Base-by-base conservation (phyloP, 1,140 invertebrate genomes). In the Lanistes nyassanus region DNA sequence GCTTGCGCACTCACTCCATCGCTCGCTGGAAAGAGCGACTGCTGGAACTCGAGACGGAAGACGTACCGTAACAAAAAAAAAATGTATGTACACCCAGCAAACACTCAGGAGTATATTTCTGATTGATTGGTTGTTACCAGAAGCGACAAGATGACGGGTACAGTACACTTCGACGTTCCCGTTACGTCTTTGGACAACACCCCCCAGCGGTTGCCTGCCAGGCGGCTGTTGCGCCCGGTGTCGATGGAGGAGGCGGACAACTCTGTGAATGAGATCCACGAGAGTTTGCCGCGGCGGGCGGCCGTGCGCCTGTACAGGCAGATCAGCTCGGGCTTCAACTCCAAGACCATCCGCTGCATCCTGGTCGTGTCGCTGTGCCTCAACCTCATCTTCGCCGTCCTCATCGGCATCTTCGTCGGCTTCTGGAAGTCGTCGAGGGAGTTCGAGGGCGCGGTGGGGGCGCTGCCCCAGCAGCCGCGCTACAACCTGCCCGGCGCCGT, bases 181-280 rank as follows among this genome's bases (percentile, higher is more conserved):
- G 69, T 39, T 34, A 42, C 31, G 16, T 9, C 42, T 16, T 55
- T 23, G 55, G 26, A 23, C 53, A 51, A 36, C 70, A 13, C 3
- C 31, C 16, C 21, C 9, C 19, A 21, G 23, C 39, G 19, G 37
- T 47, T n/a, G 19, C 23, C 53, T 0, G 31, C 55, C 0, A 31
- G 51, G 31, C 13, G 13, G 6, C 70, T 72, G 37, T 34, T 39
- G 26, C 55, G 70, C 0, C 36, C 55, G 3, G 70, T 62, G 21
- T 62, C 70, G 55, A 72, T 62, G 70, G 70, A 72, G 37, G 70
- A 62, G 37, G 70, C 70, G 23, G 70, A 72, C 34, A 72, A 72
- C 37, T 62, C 55, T 56, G 70, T 72, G n/a, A 72, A 72, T 55
- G 70, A 72, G 37, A 72, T 62, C 55, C 70, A 72, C 56, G 70